phyloP scores from a whole-genome alignment of 1,140 invertebrate species.

The Parasteatoda tepidariorum region DNA sequence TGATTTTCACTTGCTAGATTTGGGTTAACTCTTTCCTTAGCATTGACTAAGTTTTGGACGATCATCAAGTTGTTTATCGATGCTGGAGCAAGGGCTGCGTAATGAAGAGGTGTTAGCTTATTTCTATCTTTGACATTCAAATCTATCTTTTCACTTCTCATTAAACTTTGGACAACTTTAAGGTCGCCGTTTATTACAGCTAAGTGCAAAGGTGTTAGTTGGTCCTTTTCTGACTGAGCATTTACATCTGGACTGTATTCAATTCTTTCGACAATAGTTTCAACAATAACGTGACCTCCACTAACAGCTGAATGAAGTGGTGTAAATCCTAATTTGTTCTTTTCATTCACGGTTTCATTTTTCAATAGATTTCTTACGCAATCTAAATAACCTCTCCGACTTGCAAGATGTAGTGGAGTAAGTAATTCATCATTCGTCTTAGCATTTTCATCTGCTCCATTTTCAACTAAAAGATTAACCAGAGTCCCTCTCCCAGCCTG shows the following conservation, averaged over 20 bases:
- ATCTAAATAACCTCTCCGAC: not conserved
- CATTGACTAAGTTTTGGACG: not conserved
- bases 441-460: slow-evolving; percentile 5
- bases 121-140: not conserved
- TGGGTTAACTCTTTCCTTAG: not conserved
- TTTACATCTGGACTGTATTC: not conserved
- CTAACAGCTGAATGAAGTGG: slow-evolving; percentile 2
- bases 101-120: not conserved
- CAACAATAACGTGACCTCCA: not conserved
- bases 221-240: no score
- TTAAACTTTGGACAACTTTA: not conserved
- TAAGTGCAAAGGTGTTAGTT: slow-evolving; percentile 2
- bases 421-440: not conserved
- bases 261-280: not conserved
- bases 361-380: not conserved
- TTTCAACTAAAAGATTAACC: not conserved
- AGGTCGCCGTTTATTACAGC: not conserved
- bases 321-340: not conserved
- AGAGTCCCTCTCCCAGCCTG: not conserved
- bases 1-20: not conserved
- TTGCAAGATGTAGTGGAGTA: not conserved
- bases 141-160: not conserved
- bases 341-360: not conserved
- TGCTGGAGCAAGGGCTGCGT: not conserved
- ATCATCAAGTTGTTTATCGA: not conserved